These are phyloP conservation scores for Melanotaenia boesemani DNA, from an alignment of 2,797 vertebrate genomes.

Conservation along the genomic window DNA sequence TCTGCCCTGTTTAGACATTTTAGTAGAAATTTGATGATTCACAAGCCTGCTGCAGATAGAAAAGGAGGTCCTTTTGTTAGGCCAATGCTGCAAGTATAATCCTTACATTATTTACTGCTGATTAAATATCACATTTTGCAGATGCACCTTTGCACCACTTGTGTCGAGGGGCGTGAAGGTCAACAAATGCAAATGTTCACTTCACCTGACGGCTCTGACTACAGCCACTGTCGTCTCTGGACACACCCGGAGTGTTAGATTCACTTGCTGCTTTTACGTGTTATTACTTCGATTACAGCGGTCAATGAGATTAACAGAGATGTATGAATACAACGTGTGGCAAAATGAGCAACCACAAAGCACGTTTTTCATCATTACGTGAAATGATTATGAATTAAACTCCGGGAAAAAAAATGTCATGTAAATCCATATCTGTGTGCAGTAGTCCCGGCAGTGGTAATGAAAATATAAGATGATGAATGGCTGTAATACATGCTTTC, in stretches of 20 bases:
- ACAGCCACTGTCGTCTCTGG: conserved; percentile 1
- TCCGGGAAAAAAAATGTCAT: conserved; percentile 37
- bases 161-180: conserved; percentile 2
- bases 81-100: not conserved
- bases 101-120: not conserved
- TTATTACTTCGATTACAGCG: conserved; percentile 59
- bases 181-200: conserved; percentile 12
- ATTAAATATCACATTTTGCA: conserved; percentile 30
- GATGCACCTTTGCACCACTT: not conserved
- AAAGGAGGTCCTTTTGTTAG: not conserved
- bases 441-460: conserved; percentile 71
- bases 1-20: not conserved
- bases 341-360: conserved; percentile 72
- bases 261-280: conserved; percentile 27
- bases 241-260: conserved; percentile 15
- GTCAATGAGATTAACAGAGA: conserved; percentile 80
- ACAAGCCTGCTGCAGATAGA: not conserved
- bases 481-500: conserved; percentile 80
- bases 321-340: conserved; percentile 74
- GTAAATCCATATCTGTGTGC: conserved; percentile 73
- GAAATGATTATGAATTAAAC: conserved; percentile 83
- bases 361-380: conserved; percentile 82
- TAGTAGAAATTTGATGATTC: not conserved
- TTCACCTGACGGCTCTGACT: not conserved
- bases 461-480: conserved; percentile 83